These are phyloP conservation scores for Cavia aperea DNA, from an alignment of 2,113 vertebrate genomes.

Conservation along the genomic window DNA sequence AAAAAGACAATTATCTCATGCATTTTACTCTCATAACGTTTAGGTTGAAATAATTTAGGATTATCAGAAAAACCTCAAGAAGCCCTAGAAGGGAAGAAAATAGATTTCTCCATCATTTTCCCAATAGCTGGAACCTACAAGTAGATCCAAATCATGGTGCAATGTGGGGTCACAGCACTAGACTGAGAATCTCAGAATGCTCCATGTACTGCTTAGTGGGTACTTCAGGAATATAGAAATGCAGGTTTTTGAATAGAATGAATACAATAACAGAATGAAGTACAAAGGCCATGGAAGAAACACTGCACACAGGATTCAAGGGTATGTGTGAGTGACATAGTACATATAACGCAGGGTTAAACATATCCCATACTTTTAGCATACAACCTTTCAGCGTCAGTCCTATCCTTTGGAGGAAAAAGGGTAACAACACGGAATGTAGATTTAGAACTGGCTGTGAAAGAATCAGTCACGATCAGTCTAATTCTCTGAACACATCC, in stretches of 20 bases:
- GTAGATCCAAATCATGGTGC: accelerated
- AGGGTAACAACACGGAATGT: not conserved
- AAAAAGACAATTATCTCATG: conserved; percentile 22
- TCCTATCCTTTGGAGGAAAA: not conserved
- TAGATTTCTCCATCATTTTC: not conserved
- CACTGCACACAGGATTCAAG: too few species aligned
- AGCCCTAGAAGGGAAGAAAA: not conserved
- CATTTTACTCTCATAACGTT: conserved; percentile 25
- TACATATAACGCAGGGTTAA: accelerated
- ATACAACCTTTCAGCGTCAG: not conserved
- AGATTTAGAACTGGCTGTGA: not conserved
- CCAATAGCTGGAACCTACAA: accelerated
- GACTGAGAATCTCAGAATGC: not conserved
- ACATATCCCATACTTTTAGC: not conserved
- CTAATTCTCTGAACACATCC: not conserved
- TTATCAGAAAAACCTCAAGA: not conserved
- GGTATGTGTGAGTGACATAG: not conserved
- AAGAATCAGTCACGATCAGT: not conserved
- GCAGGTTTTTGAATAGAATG: not conserved
- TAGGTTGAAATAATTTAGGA: not conserved
- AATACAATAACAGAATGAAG: not conserved
- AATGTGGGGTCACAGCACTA: not conserved
- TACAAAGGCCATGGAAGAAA: not conserved
- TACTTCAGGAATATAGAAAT: not conserved
- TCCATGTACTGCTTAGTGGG: accelerated